Evolutionary conservation across 2,797 vertebrate genomes (phyloP).

Genomic region (Balearica regulorum): DNA sequence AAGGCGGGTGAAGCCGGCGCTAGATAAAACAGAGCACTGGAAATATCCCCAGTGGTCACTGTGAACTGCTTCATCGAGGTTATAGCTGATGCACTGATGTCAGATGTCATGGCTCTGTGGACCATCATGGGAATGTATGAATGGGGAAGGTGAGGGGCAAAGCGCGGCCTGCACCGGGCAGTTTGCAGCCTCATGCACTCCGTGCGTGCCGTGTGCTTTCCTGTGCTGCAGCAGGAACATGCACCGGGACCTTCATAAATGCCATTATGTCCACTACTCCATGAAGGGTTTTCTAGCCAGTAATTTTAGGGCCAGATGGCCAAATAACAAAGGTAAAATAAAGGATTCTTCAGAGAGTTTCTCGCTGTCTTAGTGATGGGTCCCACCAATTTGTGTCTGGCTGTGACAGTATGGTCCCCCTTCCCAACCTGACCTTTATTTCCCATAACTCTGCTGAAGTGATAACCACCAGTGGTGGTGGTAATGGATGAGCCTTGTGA

Average conservation of each 20-base stretch:
- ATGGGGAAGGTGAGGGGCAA: background rate
- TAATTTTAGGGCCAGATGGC: background rate
- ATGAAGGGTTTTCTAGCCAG: background rate
- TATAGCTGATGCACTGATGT: background rate
- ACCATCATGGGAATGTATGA: background rate
- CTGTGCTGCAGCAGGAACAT: background rate
- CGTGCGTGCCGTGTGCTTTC: accelerated
- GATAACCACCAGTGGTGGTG: too few species aligned
- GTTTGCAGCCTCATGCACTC: accelerated
- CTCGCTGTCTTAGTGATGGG: background rate
- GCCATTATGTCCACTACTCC: background rate
- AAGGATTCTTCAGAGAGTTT: background rate
- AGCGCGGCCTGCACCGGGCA: background rate
- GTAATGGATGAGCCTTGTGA: too few species aligned
- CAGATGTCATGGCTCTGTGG: background rate
- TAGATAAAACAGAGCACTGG: background rate
- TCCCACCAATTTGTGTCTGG: background rate
- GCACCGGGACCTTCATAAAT: background rate
- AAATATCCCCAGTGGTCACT: background rate
- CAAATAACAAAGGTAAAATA: background rate
- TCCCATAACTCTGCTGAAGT: too few species aligned
- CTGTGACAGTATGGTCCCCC: background rate
- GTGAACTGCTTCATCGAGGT: background rate
- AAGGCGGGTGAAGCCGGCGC: background rate
- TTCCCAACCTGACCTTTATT: too few species aligned